These are phyloP conservation scores for Philonicus albiceps DNA, from an alignment of 2,888 invertebrate genomes.

Conservation along the genomic window DNA sequence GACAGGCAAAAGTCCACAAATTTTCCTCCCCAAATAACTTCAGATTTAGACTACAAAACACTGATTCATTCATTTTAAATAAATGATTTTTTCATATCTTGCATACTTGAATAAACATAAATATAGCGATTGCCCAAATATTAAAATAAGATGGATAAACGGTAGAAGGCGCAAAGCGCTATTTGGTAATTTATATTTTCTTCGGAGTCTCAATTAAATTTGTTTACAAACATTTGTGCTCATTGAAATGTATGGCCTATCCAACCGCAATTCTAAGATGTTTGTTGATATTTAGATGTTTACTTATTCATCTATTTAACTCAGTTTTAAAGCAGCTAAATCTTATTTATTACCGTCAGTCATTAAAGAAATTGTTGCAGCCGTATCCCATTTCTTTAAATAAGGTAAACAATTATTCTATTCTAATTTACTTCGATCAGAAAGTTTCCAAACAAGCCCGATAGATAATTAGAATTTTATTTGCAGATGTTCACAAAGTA, in stretches of 20 bases:
- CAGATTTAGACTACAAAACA: background rate
- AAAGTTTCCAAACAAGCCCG: no score
- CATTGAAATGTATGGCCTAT: background rate
- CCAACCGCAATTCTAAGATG: background rate
- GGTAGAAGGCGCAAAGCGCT: background rate
- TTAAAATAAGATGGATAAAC: background rate
- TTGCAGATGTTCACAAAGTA: no score
- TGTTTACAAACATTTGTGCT: background rate
- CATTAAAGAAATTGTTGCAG: no score
- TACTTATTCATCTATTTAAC: background rate
- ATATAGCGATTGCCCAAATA: background rate
- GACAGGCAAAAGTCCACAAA: background rate
- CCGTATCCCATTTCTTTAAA: no score
- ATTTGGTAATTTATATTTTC: no score
- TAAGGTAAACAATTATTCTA: no score
- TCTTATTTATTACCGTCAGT: no score
- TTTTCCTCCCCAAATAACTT: no score
- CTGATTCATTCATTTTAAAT: background rate
- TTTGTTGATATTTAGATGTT: background rate
- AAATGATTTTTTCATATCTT: background rate
- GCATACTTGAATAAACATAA: background rate
- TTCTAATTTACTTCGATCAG: no score
- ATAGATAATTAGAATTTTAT: no score
- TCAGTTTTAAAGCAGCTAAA: background rate
- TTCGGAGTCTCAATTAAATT: background rate